Evolutionary conservation across 2,113 vertebrate genomes (phyloP).

Genomic region (Phaethornis superciliosus): DNA sequence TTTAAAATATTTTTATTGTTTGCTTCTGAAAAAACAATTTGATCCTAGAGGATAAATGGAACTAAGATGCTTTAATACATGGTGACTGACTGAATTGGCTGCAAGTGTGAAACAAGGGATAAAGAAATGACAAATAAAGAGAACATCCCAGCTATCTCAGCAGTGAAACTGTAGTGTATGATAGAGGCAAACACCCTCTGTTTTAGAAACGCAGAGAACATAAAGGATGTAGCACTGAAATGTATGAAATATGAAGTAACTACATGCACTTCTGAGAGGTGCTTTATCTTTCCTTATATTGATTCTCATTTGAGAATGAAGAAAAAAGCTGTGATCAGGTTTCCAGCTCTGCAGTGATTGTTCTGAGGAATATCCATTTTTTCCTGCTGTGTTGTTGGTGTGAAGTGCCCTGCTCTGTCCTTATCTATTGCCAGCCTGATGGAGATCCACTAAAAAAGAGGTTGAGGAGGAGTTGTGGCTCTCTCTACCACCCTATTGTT

Average conservation of each 20-base stretch:
- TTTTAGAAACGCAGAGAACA: neutral
- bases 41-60: accelerated
- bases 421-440: neutral
- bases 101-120: neutral
- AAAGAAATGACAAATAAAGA: neutral
- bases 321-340: neutral
- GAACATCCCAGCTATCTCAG: neutral
- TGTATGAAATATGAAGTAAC: neutral
- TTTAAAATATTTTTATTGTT: neutral
- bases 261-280: neutral
- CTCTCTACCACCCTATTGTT: neutral
- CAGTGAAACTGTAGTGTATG: no score
- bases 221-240: neutral
- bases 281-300: neutral
- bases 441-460: neutral
- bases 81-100: neutral
- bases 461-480: neutral
- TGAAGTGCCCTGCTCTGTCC: neutral
- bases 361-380: neutral
- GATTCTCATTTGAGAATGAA: neutral
- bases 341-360: neutral
- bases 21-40: neutral
- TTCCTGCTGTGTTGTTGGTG: neutral
- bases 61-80: neutral
- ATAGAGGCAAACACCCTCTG: neutral